Percentiles rank a stretch among this genome's conserved stretches.
phyloP scores from a whole-genome alignment of 2,113 vertebrate genomes.

The Cavia porcellus region DNA sequence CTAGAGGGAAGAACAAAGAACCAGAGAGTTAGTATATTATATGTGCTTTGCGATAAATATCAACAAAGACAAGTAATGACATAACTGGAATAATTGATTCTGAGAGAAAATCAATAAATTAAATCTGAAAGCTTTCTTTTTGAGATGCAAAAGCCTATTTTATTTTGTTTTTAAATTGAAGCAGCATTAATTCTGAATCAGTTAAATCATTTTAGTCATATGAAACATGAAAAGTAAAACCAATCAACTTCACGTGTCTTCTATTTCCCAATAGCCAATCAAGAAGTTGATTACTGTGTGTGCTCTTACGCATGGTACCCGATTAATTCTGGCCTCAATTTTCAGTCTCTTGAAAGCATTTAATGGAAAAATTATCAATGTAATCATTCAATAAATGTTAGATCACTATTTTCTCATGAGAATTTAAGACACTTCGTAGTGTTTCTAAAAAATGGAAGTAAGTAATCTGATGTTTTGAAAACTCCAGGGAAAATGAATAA shows the following conservation, averaged over 20 bases:
- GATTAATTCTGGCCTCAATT: background rate
- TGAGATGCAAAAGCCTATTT: background rate
- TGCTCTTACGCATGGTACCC: background rate
- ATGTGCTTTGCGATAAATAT: background rate
- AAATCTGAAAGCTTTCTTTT: background rate
- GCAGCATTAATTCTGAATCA: background rate
- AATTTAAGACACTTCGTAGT: constrained; percentile 43
- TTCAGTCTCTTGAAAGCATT: constrained; percentile 21
- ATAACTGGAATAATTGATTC: background rate
- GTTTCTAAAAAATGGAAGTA: constrained; percentile 18
- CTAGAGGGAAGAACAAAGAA: background rate
- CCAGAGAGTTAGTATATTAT: background rate
- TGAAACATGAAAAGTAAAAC: background rate
- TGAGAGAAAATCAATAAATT: constrained; percentile 2
- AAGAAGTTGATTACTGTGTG: background rate
- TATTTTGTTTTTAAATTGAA: background rate
- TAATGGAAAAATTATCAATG: background rate
- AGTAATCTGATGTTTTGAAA: constrained; percentile 14
- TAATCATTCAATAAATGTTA: background rate
- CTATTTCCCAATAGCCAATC: background rate
- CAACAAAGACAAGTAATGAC: background rate
- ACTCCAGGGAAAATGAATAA: background rate
- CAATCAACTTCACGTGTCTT: background rate
- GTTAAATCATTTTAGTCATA: background rate
- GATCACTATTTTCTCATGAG: constrained; percentile 39